Conservation (phyloP, 2,797 vertebrate genomes). For the Zalophus californianus region DNA sequence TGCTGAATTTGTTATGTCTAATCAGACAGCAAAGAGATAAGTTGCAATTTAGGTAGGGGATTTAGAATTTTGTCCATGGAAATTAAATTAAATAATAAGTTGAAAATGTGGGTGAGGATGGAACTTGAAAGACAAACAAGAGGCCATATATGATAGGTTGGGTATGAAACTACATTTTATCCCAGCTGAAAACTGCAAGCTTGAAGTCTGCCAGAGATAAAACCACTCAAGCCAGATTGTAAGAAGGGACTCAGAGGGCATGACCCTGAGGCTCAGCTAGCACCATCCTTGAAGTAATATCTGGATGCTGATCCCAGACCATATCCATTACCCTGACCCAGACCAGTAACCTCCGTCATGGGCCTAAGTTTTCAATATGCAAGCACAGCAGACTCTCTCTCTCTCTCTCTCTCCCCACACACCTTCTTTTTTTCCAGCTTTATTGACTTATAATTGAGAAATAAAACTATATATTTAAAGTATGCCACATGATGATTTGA, state of each 20-base stretch:
- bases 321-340: neutral
- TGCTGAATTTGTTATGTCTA: slow-evolving; percentile 35
- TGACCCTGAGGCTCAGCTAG: neutral
- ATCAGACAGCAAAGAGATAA: neutral
- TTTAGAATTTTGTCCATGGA: slow-evolving; percentile 25
- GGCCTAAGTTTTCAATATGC: neutral
- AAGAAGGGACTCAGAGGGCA: neutral
- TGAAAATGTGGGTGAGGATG: neutral
- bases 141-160: neutral
- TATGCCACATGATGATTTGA: neutral
- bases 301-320: neutral
- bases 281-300: neutral
- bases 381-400: neutral
- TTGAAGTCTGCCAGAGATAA: neutral
- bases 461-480: neutral
- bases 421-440: neutral
- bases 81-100: slow-evolving; percentile 41
- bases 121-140: slow-evolving; percentile 31
- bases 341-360: neutral
- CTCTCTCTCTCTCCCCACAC: neutral
- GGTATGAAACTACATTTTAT: neutral
- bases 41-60: neutral
- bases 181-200: neutral
- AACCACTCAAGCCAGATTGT: neutral
- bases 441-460: neutral